Percentiles rank a stretch among this genome's conserved stretches.
Conservation (phyloP, 1,140 invertebrate genomes). For the Hydropsyche tenuis region DNA sequence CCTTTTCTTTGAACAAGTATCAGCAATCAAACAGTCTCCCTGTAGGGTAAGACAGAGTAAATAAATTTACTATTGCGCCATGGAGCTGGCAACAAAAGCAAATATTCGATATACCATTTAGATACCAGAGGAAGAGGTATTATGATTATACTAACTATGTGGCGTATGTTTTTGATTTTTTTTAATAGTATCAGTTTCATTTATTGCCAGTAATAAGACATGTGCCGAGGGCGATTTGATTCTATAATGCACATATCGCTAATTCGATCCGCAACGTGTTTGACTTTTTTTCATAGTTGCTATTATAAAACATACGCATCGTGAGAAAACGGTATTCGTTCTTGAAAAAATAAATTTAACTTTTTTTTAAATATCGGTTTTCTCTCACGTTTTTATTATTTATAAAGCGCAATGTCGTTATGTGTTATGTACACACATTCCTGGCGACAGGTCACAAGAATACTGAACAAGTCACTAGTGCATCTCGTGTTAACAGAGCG, state of each 20-base stretch:
- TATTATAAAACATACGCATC: neutral
- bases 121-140: neutral
- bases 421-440: slow-evolving; percentile 19
- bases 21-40: slow-evolving; percentile 13
- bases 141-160: neutral
- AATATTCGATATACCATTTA: slow-evolving; percentile 31
- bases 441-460: slow-evolving; percentile 28
- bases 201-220: slow-evolving; percentile 30
- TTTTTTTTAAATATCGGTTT: neutral
- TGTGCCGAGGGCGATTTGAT: neutral
- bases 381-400: too few relatives aligned
- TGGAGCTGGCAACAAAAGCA: slow-evolving; percentile 2
- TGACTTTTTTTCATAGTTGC: neutral
- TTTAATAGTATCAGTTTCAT: slow-evolving; percentile 10
- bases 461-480: slow-evolving; percentile 1
- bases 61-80: slow-evolving; percentile 4
- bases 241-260: slow-evolving; percentile 3
- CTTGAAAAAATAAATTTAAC: neutral
- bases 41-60: neutral
- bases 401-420: neutral
- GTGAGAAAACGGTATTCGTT: slow-evolving; percentile 8
- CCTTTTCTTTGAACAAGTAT: neutral
- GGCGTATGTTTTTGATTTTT: neutral
- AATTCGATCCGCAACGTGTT: slow-evolving; percentile 16
- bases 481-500: slow-evolving; percentile 31